Conservation (phyloP, 2,888 invertebrate genomes). For the Entomobrya multifasciata region DNA sequence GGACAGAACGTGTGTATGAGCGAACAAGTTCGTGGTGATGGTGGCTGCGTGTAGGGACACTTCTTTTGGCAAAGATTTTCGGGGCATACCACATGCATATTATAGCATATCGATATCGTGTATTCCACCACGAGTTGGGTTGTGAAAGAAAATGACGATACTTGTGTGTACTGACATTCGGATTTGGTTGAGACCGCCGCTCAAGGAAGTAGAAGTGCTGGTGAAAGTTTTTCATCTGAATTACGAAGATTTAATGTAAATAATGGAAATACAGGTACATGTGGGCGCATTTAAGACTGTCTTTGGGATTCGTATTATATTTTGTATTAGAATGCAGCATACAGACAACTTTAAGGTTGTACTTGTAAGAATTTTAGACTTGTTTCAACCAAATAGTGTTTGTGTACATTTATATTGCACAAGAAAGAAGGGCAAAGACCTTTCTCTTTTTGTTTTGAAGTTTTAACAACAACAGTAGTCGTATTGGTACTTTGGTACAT, state of each 20-base stretch:
- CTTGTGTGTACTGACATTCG: neutral
- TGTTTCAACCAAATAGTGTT: too few relatives aligned
- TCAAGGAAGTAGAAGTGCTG: slow-evolving; percentile 35
- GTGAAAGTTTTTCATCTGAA: slow-evolving; percentile 29
- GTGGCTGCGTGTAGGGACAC: slow-evolving; percentile 36
- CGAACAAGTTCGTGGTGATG: too few relatives aligned
- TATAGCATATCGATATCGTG: neutral
- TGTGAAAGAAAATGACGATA: neutral
- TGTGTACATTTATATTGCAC: neutral
- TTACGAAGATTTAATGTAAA: neutral
- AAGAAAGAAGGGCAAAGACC: slow-evolving; percentile 64
- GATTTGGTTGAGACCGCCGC: slow-evolving; percentile 12
- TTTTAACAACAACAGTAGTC: slow-evolving; percentile 31
- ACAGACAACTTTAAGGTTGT: too few relatives aligned
- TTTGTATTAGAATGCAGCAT: too few relatives aligned
- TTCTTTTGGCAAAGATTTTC: slow-evolving; percentile 53
- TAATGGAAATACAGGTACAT: slow-evolving; percentile 1
- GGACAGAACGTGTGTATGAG: slow-evolving; percentile 22
- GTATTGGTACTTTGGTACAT: neutral
- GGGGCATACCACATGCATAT: slow-evolving; percentile 10
- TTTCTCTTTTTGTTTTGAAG: slow-evolving; percentile 63
- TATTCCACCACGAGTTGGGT: neutral
- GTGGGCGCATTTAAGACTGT: neutral
- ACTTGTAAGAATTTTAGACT: too few relatives aligned
- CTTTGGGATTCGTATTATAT: neutral